phyloP scores from a whole-genome alignment of 2,888 invertebrate genomes.

The Apodemia duryi region DNA sequence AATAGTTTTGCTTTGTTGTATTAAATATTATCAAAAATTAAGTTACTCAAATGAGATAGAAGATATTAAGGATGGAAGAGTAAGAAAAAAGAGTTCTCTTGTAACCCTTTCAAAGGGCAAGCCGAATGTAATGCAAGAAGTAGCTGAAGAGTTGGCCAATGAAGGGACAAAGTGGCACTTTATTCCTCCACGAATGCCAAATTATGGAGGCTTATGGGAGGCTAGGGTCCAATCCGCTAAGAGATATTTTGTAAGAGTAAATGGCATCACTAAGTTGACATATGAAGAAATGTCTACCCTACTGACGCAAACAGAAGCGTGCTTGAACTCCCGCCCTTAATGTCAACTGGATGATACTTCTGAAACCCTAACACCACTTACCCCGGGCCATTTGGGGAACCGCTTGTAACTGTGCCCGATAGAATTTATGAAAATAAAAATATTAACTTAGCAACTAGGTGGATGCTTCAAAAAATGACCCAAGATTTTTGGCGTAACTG shows the following conservation, averaged over 20 bases:
- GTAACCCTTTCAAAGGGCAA: constrained; percentile 16
- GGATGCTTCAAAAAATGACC: constrained; percentile 33
- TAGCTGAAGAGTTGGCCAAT: not conserved
- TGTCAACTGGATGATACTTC: constrained; percentile 4
- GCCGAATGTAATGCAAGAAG: not conserved
- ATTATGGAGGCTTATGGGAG: not conserved
- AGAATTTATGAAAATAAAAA: constrained; percentile 17
- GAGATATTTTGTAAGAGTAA: not conserved
- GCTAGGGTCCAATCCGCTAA: not conserved
- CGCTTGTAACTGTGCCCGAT: not conserved
- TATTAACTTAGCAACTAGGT: constrained; percentile 26
- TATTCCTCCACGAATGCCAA: not conserved
- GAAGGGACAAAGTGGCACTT: not conserved
- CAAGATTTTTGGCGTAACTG: constrained; percentile 34
- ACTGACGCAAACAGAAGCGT: constrained; percentile 17
- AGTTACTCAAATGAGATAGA: constrained; percentile 23
- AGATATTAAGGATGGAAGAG: constrained; percentile 18
- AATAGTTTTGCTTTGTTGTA: not conserved
- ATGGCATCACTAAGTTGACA: constrained; percentile 17
- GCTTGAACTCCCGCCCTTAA: constrained; percentile 18
- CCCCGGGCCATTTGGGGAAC: constrained; percentile 1
- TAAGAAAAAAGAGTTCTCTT: constrained; percentile 17
- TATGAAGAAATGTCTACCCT: constrained; percentile 18
- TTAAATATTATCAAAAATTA: constrained; percentile 13
- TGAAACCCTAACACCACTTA: constrained; percentile 18